These are phyloP conservation scores for Anomalospiza imberbis DNA, from an alignment of 2,797 vertebrate genomes.

Conservation along the genomic window DNA sequence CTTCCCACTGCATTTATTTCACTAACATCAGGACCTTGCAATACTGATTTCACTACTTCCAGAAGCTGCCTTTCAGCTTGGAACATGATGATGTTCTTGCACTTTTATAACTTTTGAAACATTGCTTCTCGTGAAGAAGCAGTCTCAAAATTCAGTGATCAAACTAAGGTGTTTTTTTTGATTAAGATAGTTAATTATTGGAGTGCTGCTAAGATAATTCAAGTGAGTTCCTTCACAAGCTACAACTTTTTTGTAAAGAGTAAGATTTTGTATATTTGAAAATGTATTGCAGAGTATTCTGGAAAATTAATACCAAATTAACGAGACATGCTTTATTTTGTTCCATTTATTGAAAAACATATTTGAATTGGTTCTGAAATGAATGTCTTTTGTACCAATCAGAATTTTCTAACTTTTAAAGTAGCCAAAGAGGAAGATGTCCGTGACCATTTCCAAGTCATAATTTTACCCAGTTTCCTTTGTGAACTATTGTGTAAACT, in stretches of 20 bases:
- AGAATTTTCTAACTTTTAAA: slow-evolving; percentile 55
- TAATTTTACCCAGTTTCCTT: slow-evolving; percentile 14
- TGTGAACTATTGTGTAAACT: slow-evolving; percentile 32
- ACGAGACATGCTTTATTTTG: slow-evolving; percentile 40
- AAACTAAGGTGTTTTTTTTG: background rate
- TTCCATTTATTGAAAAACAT: slow-evolving; percentile 36
- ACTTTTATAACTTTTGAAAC: slow-evolving; percentile 44
- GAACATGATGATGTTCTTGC: slow-evolving; percentile 25
- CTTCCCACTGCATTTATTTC: background rate
- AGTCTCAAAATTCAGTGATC: slow-evolving; percentile 37
- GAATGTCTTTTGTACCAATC: slow-evolving; percentile 51
- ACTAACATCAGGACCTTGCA: background rate
- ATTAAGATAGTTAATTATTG: slow-evolving; percentile 7
- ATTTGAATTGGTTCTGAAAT: slow-evolving; percentile 35
- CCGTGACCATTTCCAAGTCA: slow-evolving; percentile 35
- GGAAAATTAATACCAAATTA: slow-evolving; percentile 47
- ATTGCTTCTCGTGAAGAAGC: slow-evolving; percentile 42
- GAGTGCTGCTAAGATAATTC: slow-evolving; percentile 35
- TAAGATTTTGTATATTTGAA: slow-evolving; percentile 59
- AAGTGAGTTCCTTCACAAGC: slow-evolving; percentile 28
- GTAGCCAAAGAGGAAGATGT: slow-evolving; percentile 44
- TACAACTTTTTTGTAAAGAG: slow-evolving; percentile 45
- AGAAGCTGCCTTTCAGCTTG: slow-evolving; percentile 42
- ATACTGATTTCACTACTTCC: background rate
- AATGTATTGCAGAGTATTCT: slow-evolving; percentile 44